These are phyloP conservation scores for Neodiprion fabricii DNA, from an alignment of 1,140 invertebrate species.

Conservation along the genomic window DNA sequence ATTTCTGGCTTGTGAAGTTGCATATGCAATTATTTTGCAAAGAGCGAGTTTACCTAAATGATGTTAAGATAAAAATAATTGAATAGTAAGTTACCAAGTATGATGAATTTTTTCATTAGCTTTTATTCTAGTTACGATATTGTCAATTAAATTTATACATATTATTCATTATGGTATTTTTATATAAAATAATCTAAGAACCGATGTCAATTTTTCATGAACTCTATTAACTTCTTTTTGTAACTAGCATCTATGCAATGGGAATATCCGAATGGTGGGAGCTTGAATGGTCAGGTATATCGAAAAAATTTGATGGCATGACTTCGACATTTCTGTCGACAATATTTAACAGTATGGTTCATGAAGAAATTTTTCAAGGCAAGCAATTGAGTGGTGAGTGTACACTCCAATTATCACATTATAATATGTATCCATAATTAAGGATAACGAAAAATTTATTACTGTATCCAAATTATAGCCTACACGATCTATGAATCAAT, in stretches of 20 bases:
- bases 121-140: conserved; percentile 13
- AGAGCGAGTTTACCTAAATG: conserved; percentile 41
- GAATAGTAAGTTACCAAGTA: conserved; percentile 44
- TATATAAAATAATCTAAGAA: not conserved
- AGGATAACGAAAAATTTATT: conserved; percentile 19
- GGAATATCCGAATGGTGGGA: conserved; percentile 32
- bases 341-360: conserved; percentile 20
- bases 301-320: conserved; percentile 41
- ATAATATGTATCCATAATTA: conserved; percentile 17
- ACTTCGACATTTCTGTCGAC: conserved; percentile 38
- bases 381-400: conserved; percentile 1
- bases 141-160: conserved; percentile 22
- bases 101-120: not conserved
- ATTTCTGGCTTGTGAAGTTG: conserved; percentile 44
- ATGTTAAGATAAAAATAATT: conserved; percentile 50
- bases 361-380: not conserved
- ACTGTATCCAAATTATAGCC: conserved; percentile 27
- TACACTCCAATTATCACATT: not conserved
- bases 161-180: conserved; percentile 18
- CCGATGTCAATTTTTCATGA: conserved; percentile 9
- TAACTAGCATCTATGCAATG: conserved; percentile 43
- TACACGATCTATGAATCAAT: conserved; percentile 1
- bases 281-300: conserved; percentile 39
- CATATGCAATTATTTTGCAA: conserved; percentile 50
- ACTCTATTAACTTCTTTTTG: not conserved